Evolutionary conservation across 2,797 vertebrate genomes (phyloP).

Genomic region (Aldrovandia affinis): DNA sequence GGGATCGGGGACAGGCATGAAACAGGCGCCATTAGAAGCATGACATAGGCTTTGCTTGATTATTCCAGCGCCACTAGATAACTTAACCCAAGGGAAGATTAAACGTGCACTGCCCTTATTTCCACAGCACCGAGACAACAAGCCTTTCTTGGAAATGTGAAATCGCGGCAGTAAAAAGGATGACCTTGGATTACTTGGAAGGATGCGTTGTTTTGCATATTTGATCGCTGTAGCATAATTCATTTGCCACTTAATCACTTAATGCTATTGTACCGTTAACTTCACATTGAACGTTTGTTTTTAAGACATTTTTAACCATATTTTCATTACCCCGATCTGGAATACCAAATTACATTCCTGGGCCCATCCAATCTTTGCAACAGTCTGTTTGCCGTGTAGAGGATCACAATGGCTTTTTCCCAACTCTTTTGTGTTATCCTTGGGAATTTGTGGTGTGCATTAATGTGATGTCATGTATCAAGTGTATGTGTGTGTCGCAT

Average conservation of each 20-base stretch:
- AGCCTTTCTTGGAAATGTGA: background rate
- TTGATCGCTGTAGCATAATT: background rate
- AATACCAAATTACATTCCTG: too few relatives aligned
- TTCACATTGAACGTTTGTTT: too few relatives aligned
- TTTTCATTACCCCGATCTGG: too few relatives aligned
- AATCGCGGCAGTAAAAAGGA: background rate
- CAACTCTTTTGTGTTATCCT: too few relatives aligned
- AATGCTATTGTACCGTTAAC: background rate
- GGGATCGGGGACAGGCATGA: background rate
- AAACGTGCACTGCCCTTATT: conserved; percentile 2
- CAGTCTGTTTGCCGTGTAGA: too few relatives aligned
- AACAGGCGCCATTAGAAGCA: conserved; percentile 11
- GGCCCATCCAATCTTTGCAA: too few relatives aligned
- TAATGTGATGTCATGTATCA: too few relatives aligned
- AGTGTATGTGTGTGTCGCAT: too few relatives aligned
- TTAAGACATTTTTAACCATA: too few relatives aligned
- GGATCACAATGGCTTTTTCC: too few relatives aligned
- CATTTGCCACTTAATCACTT: background rate
- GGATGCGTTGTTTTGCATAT: background rate
- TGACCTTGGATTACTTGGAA: background rate
- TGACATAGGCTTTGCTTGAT: conserved; percentile 6
- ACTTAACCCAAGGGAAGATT: conserved; percentile 22
- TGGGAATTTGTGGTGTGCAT: too few relatives aligned
- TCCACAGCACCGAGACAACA: background rate
- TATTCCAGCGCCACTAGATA: conserved; percentile 13